These are phyloP conservation scores for Polypedilum vanderplanki DNA, from an alignment of 1,140 invertebrate genomes.

Conservation along the genomic window DNA sequence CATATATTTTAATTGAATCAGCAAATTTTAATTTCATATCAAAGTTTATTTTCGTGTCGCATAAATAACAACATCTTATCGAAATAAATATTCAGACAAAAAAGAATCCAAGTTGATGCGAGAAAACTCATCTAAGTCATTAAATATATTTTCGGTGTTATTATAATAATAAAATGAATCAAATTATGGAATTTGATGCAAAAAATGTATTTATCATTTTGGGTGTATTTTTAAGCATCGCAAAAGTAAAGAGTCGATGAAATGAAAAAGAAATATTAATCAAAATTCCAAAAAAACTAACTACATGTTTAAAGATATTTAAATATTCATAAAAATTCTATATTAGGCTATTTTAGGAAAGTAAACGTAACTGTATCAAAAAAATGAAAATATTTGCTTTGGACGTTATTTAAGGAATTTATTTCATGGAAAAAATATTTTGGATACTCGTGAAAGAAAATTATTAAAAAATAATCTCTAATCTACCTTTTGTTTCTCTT, in stretches of 20 bases:
- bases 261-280: not conserved
- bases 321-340: not conserved
- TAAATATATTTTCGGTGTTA: slow-evolving; percentile 19
- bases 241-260: not conserved
- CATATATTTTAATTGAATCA: too few species aligned
- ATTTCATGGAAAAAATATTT: slow-evolving; percentile 8
- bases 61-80: too few species aligned
- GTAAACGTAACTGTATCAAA: slow-evolving; percentile 19
- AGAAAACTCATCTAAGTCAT: not conserved
- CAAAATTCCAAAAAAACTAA: not conserved
- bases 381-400: slow-evolving; percentile 19
- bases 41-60: too few species aligned
- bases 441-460: not conserved
- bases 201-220: slow-evolving; percentile 15
- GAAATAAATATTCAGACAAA: too few species aligned
- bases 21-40: too few species aligned
- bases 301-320: slow-evolving; percentile 10
- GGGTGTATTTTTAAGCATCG: not conserved
- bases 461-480: not conserved
- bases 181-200: not conserved
- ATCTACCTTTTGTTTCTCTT: not conserved
- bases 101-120: not conserved
- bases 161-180: not conserved
- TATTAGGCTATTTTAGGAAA: slow-evolving; percentile 12
- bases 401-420: slow-evolving; percentile 15